Base-by-base conservation (phyloP, 2,113 vertebrate genomes). In the Micronycteris hirsuta region DNA sequence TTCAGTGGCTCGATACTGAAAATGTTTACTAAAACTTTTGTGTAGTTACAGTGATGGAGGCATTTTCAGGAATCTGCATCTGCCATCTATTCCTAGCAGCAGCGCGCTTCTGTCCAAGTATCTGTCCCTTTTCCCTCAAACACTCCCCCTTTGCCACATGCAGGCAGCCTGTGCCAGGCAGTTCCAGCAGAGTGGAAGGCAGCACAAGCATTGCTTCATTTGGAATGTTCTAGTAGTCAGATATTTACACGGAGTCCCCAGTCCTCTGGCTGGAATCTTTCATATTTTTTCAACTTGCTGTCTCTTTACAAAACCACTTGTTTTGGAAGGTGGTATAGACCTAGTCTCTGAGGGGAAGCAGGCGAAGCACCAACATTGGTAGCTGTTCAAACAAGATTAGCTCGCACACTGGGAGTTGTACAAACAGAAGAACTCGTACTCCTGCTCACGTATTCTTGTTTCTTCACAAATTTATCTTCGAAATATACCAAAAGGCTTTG, bases 371-470 rank as follows among this genome's bases (percentile, higher is more conserved):
- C 49, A 0, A 17, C 26, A 26, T 20, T 61, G 82, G 77, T 73
- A 71, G 52, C 94, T 96, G 97, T 96, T 87, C 82, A 96, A 94
- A 93, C 94, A 95, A 96, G 93, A 97, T 96, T 96, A 96, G 85
- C 61, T 52, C 76, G 49, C 22, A 49, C 26, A 31, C 24, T 10
- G 56, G 80, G 78, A 96, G 47, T 61, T 96, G 54, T 56, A 61
- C 63, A 89, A 85, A 94, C 45, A 91, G 95, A 86, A 94, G 88
- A 93, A 94, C 73, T 19, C 63, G 65, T 33, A 80, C 67, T n/a
- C 74, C 68, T 65, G 85, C 38, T 6, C 31, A 77, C 52, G 3
- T 68, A 36, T 92, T 94, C 76, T 92, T 89, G 41, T 93, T 96
- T 91, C 80, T 87, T 94, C 31, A n/a, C 43, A 68, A 28, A 78